phyloP scores from a whole-genome alignment of 2,113 vertebrate genomes.

The Chunga burmeisteri region DNA sequence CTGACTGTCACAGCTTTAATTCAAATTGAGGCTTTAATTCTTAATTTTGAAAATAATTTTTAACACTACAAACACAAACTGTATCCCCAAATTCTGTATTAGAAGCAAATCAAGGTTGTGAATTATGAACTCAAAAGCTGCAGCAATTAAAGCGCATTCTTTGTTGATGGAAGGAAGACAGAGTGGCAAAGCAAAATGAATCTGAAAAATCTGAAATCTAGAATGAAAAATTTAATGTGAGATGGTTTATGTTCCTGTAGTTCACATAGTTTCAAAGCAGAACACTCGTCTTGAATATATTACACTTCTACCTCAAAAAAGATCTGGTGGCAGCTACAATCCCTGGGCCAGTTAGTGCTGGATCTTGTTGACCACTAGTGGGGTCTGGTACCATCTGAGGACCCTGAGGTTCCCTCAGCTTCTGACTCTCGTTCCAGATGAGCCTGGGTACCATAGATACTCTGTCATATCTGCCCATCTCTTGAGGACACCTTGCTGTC shows the following conservation, averaged over 20 bases:
- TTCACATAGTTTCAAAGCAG: neutral
- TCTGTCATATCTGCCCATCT: neutral
- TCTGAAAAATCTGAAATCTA: neutral
- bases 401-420: neutral
- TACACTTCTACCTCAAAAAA: neutral
- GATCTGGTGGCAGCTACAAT: neutral
- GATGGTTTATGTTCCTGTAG: neutral
- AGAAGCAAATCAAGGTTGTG: neutral
- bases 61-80: neutral
- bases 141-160: neutral
- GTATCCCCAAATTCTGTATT: neutral
- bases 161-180: neutral
- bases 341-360: neutral
- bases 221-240: neutral
- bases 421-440: accelerated
- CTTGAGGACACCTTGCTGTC: accelerated
- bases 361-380: neutral
- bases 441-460: neutral
- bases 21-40: neutral
- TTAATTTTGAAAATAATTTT: neutral
- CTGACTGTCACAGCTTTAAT: neutral
- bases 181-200: neutral
- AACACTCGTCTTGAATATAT: neutral
- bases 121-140: neutral
- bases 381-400: neutral